Conservation (phyloP, 2,888 invertebrate genomes). For the Ichneumon xanthorius region DNA sequence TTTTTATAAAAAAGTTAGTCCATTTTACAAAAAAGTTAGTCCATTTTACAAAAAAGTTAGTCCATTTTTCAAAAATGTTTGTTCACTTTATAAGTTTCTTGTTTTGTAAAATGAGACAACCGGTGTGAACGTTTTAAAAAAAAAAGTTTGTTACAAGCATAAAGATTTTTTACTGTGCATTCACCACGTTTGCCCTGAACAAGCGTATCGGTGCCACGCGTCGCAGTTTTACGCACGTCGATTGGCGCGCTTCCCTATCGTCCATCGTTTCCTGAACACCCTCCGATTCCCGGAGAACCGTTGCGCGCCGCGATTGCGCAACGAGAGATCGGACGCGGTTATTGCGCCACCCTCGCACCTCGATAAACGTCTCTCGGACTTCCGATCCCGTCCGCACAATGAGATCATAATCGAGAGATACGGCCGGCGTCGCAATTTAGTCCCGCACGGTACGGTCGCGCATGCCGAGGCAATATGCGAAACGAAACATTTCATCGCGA, state of each 20-base stretch:
- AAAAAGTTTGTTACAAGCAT: not conserved
- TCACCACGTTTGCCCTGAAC: not conserved
- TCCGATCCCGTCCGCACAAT: constrained; percentile 1
- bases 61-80: too few species aligned
- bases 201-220: not conserved
- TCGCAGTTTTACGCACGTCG: not conserved
- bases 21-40: too few species aligned
- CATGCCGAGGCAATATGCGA: not conserved
- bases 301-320: constrained; percentile 5
- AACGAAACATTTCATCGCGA: not conserved
- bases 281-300: constrained; percentile 45
- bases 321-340: constrained; percentile 46
- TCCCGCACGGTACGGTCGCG: not conserved
- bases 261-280: constrained; percentile 46
- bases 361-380: constrained; percentile 12
- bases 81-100: too few species aligned
- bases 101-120: too few species aligned
- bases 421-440: not conserved
- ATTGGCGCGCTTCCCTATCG: constrained; percentile 27
- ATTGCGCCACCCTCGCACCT: constrained; percentile 40
- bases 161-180: not conserved
- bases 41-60: too few species aligned
- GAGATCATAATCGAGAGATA: constrained; percentile 4
- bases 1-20: too few species aligned
- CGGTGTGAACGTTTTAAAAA: too few species aligned